Evolutionary conservation across 2,888 invertebrate species (phyloP).

Genomic region (Parnassius smintheus): DNA sequence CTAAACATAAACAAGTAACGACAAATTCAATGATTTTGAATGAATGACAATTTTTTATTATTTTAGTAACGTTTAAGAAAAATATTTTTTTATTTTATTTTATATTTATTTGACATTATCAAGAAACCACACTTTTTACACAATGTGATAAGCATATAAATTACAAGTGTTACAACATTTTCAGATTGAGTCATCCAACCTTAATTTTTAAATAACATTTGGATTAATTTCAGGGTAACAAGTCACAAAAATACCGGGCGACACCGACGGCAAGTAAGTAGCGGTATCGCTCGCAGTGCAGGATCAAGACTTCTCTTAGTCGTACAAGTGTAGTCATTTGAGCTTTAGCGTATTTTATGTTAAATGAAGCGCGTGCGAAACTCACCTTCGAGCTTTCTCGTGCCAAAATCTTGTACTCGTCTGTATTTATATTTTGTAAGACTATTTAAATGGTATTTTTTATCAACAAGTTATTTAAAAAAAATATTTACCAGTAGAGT

Average conservation of each 20-base stretch:
- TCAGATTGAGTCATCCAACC: no score
- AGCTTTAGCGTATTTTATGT: conserved; percentile 58
- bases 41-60: no score
- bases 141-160: no score
- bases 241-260: conserved; percentile 6
- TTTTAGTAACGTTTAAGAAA: no score
- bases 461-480: conserved; percentile 12
- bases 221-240: conserved; percentile 46
- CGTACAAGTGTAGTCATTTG: conserved; percentile 66
- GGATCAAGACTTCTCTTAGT: conserved; percentile 31
- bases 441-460: conserved; percentile 29
- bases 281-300: conserved; percentile 2
- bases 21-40: no score
- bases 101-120: no score
- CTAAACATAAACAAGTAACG: no score
- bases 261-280: conserved; percentile 6
- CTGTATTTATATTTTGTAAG: conserved; percentile 27
- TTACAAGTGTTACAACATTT: no score
- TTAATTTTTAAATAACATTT: no score
- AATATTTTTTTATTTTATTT: no score
- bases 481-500: no score
- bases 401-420: conserved; percentile 48
- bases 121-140: no score
- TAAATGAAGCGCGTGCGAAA: conserved; percentile 38
- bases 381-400: conserved; percentile 48